Evolutionary conservation across 2,113 vertebrate genomes (phyloP).

Genomic region (Amblyopsis rosae): DNA sequence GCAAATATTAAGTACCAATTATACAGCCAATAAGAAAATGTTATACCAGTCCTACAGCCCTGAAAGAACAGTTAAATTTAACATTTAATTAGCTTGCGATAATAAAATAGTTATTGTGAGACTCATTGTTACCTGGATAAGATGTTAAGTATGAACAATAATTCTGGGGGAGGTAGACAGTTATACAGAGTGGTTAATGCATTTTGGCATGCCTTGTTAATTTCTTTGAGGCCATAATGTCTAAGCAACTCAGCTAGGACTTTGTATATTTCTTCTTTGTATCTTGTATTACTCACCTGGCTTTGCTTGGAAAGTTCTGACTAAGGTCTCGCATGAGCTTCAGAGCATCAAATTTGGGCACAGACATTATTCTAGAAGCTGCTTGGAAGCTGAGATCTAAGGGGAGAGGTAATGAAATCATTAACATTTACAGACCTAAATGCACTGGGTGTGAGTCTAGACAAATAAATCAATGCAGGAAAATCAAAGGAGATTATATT

Average conservation of each 20-base stretch:
- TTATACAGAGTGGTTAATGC: neutral
- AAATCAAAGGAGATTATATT: neutral
- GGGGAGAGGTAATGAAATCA: slow-evolving; percentile 25
- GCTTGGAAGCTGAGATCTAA: slow-evolving; percentile 96
- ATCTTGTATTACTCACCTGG: slow-evolving; percentile 79
- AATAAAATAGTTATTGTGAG: no score
- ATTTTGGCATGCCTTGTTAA: neutral
- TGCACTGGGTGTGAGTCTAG: neutral
- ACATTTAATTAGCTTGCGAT: no score
- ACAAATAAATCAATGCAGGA: neutral
- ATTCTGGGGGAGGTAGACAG: neutral
- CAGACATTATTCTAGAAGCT: slow-evolving; percentile 85
- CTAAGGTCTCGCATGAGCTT: slow-evolving; percentile 92
- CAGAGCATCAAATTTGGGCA: slow-evolving; percentile 86
- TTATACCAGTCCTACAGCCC: no score
- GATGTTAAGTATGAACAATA: neutral
- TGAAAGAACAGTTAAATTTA: no score
- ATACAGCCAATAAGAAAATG: no score
- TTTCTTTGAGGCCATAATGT: slow-evolving; percentile 16
- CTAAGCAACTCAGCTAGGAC: slow-evolving; percentile 5
- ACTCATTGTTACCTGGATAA: slow-evolving; percentile 10
- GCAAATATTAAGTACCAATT: no score
- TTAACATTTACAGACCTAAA: slow-evolving; percentile 8
- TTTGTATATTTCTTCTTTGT: neutral
- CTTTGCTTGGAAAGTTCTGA: slow-evolving; percentile 95